A percentile compares a stretch with the other conserved stretches of the same genome.
phyloP scores from a whole-genome alignment of 1,140 invertebrate species.

The Eubasilissa regina region DNA sequence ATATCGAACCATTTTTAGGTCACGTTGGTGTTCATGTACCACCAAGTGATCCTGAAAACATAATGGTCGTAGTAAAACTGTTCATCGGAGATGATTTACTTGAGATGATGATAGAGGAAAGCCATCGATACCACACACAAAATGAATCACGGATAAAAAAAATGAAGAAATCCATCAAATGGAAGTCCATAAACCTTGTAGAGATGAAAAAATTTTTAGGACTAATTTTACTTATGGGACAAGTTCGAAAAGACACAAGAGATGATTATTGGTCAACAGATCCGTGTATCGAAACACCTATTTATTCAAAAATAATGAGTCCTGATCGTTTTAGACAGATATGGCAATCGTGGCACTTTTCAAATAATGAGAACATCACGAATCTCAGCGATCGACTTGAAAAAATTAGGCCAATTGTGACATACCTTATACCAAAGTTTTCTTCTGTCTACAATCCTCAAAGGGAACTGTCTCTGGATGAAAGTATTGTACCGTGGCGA shows the following conservation, averaged over 20 bases:
- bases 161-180: constrained; percentile 4
- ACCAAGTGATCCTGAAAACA: background rate
- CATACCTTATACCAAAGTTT: background rate
- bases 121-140: background rate
- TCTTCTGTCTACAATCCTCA: constrained; percentile 10
- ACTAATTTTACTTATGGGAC: constrained; percentile 4
- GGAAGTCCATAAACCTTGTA: background rate
- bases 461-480: constrained; percentile 60
- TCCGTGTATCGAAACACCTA: constrained; percentile 40
- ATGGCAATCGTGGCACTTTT: constrained; percentile 56
- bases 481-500: constrained; percentile 62
- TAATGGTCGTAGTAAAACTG: background rate
- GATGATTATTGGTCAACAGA: constrained; percentile 55
- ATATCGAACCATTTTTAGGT: constrained; percentile 3
- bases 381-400: background rate
- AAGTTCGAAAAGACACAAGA: background rate
- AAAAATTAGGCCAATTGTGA: constrained; percentile 2
- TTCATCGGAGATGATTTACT: constrained; percentile 13
- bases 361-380: constrained; percentile 53
- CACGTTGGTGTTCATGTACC: background rate
- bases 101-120: background rate
- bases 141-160: background rate
- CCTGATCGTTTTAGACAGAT: constrained; percentile 62
- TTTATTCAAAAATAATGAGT: constrained; percentile 55
- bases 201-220: constrained; percentile 23